Percentiles rank a stretch among this genome's conserved stretches.
These are phyloP conservation scores for Damaliscus lunatus DNA, from an alignment of 2,113 vertebrate genomes.

Conservation along the genomic window DNA sequence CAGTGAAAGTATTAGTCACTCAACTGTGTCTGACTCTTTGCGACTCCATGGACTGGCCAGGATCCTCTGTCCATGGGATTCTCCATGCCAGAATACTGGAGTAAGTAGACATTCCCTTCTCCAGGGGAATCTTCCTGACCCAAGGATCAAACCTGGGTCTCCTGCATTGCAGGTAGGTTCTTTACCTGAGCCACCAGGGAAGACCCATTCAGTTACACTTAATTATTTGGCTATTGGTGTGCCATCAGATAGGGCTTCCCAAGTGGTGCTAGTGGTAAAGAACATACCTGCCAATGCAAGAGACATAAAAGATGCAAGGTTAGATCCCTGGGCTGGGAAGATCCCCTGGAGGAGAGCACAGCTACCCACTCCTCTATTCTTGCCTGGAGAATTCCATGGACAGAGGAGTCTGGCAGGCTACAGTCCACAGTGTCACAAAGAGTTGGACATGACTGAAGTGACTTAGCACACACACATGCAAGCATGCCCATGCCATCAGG, in stretches of 20 bases:
- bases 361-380: not conserved
- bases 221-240: not conserved
- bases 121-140: not conserved
- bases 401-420: not conserved
- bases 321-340: rapidly evolving
- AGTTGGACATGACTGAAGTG: not conserved
- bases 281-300: not conserved
- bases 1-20: not conserved
- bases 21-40: not conserved
- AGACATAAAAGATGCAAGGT: not conserved
- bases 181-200: not conserved
- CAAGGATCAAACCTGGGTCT: not conserved
- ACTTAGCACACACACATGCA: not conserved
- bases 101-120: not conserved
- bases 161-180: not conserved
- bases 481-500: not conserved
- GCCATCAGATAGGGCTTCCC: not conserved
- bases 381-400: not conserved
- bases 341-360: not conserved
- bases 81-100: not conserved
- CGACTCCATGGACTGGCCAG: not conserved
- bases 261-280: not conserved
- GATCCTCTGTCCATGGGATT: not conserved
- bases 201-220: not conserved
- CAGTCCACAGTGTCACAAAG: not conserved